phyloP scores from a whole-genome alignment of 2,113 vertebrate species.

The Gopherus evgoodei region DNA sequence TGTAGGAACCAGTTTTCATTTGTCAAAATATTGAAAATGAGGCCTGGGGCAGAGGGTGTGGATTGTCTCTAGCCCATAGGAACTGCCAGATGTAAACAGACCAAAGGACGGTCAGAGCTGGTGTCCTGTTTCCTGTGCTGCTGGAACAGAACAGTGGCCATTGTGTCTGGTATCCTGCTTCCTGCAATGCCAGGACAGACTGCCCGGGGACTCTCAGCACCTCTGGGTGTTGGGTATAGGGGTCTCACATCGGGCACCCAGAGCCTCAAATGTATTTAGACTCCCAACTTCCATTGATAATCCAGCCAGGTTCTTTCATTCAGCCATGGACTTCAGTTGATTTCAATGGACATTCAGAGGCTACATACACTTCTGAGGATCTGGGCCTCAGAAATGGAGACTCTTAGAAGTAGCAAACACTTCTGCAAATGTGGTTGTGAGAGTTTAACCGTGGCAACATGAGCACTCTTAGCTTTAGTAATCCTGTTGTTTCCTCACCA shows the following conservation, averaged over 20 bases:
- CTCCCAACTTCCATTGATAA: not conserved
- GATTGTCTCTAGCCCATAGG: not conserved
- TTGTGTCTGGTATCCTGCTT: not conserved
- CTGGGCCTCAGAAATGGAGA: accelerated
- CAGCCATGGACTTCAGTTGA: not conserved
- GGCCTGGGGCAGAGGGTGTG: accelerated
- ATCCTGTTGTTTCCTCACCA: accelerated
- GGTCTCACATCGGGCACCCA: not conserved
- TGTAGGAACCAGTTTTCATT: not conserved
- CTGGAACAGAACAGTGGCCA: not conserved
- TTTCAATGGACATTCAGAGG: not conserved
- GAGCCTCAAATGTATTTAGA: not conserved
- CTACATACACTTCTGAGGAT: not conserved
- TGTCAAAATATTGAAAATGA: not conserved
- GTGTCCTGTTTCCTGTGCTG: not conserved
- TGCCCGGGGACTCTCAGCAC: not conserved
- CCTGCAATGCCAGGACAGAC: not conserved
- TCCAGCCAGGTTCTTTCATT: not conserved
- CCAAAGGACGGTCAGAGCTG: too few relatives aligned
- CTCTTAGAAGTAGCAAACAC: not conserved
- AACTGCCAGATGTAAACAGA: not conserved
- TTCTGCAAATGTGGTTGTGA: accelerated
- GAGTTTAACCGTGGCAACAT: accelerated
- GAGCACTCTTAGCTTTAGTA: accelerated
- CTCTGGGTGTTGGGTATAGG: not conserved